Conservation (phyloP, 2,888 invertebrate genomes). For the Orchesella flavescens region DNA sequence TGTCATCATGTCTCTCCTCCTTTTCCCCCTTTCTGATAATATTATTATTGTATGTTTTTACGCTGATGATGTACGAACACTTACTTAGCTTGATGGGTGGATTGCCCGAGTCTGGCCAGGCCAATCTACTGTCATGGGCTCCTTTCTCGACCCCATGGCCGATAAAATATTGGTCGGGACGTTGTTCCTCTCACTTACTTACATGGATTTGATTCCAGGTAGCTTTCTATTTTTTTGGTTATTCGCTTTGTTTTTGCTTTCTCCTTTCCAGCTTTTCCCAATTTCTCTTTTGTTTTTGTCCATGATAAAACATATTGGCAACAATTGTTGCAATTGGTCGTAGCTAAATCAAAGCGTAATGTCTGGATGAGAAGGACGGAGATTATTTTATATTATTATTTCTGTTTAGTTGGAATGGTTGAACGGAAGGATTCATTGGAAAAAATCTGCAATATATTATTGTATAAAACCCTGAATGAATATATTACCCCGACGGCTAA, state of each 20-base stretch:
- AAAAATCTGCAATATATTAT: too few relatives aligned
- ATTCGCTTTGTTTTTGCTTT: too few relatives aligned
- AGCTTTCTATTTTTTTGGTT: constrained; percentile 56
- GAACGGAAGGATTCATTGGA: too few relatives aligned
- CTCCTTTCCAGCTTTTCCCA: neutral
- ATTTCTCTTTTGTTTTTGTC: neutral
- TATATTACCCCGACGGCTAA: too few relatives aligned
- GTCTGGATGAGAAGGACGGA: too few relatives aligned
- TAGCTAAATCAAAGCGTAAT: too few relatives aligned
- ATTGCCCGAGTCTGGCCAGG: constrained; percentile 93
- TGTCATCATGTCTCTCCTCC: too few relatives aligned
- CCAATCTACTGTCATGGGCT: constrained; percentile 94
- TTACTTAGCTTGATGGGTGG: constrained; percentile 90
- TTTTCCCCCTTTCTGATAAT: neutral
- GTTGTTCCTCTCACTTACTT: constrained; percentile 89
- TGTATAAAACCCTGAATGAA: too few relatives aligned
- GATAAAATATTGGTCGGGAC: constrained; percentile 95
- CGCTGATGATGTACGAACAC: too few relatives aligned
- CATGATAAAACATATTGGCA: neutral
- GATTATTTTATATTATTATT: too few relatives aligned
- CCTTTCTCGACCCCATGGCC: constrained; percentile 96
- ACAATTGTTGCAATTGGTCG: neutral
- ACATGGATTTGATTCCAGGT: constrained; percentile 88
- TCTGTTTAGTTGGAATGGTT: too few relatives aligned
- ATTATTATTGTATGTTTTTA: neutral